Base-by-base conservation (phyloP, 2,797 vertebrate genomes). In the Hippoglossus hippoglossus region DNA sequence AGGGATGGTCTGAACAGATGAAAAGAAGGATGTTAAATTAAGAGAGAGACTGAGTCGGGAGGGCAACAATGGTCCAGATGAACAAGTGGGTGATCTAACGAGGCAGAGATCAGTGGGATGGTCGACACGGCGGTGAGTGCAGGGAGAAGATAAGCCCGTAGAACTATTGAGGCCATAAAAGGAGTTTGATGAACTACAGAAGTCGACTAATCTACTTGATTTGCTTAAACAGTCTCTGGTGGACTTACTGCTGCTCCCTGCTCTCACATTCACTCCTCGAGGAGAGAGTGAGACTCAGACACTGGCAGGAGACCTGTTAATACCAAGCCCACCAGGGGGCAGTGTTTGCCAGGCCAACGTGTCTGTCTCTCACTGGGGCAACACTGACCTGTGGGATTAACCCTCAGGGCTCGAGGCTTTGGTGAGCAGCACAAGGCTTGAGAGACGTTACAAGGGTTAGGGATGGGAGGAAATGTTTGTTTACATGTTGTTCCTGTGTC, bases 301-400 rank as follows among this genome's bases (percentile, higher is more conserved):
- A 70, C 36, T 72, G 79, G 56, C 77, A 75, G 57, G 80, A 81
- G 75, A 63, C 71, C 70, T 82, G 77, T 87, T 86, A 91, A 85
- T 89, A 75, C 90, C 91, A 84, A 85, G 79, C 79, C 95, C 95
- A 95, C 94, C 90, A 95, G 95, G 93, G 93, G 95, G 95, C 95
- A 95, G 93, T 95, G 85, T 95, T 94, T 93, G 90, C 93, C 92
- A 92, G 91, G 90, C 89, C 91, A 94, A 94, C 81, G 26, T 84
- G 71, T 60, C 61, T 67, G n/a, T 78, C 67, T 87, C 67, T 71
- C 80, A 71, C 77, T 67, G 78, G 92, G 92, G 91, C 84, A 92
- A 88, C 73, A 77, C 66, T 80, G 89, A 87, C 88, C 84, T 77
- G 70, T 80, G 80, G 85, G 84, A 84, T 88, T 89, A 91, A 89